A percentile compares a stretch with the other conserved stretches of the same genome.
These are phyloP conservation scores for Amia ocellicauda DNA, from an alignment of 2,113 vertebrate genomes.

Conservation along the genomic window DNA sequence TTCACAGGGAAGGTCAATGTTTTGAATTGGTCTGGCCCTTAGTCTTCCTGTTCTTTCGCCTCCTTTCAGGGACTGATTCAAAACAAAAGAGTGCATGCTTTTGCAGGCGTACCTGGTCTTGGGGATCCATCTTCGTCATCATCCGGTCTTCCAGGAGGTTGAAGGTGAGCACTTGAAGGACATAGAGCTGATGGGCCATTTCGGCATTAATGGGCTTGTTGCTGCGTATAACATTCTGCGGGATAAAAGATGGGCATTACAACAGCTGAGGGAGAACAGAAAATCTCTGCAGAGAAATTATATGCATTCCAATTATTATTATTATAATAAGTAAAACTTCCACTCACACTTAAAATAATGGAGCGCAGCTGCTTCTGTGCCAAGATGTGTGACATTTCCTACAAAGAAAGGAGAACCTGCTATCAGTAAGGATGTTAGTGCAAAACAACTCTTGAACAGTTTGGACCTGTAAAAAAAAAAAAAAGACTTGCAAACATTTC, in stretches of 20 bases:
- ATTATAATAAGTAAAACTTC: not conserved
- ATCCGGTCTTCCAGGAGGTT: slow-evolving; percentile 96
- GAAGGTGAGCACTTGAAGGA: slow-evolving; percentile 94
- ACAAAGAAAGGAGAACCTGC: slow-evolving; percentile 25
- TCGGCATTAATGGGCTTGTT: slow-evolving; percentile 89
- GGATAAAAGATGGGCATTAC: slow-evolving; percentile 9
- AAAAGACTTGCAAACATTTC: not conserved
- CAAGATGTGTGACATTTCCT: slow-evolving; percentile 98
- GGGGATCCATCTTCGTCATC: slow-evolving; percentile 99
- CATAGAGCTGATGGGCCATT: slow-evolving; percentile 97
- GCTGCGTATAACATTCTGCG: slow-evolving; percentile 89
- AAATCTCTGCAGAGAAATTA: no score
- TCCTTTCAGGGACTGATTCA: not conserved
- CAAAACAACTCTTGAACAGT: no score
- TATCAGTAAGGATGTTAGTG: no score
- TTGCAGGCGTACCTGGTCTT: slow-evolving; percentile 80
- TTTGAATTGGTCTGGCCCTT: no score
- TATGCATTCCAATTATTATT: no score
- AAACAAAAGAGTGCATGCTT: not conserved
- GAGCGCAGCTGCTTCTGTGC: slow-evolving; percentile 93
- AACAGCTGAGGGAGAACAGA: not conserved
- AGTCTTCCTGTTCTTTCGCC: no score
- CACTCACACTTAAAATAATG: slow-evolving; percentile 93
- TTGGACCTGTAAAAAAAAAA: no score
- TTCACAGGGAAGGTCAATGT: no score